Base-by-base conservation (phyloP, 2,113 vertebrate species). In the Sturnira hondurensis region DNA sequence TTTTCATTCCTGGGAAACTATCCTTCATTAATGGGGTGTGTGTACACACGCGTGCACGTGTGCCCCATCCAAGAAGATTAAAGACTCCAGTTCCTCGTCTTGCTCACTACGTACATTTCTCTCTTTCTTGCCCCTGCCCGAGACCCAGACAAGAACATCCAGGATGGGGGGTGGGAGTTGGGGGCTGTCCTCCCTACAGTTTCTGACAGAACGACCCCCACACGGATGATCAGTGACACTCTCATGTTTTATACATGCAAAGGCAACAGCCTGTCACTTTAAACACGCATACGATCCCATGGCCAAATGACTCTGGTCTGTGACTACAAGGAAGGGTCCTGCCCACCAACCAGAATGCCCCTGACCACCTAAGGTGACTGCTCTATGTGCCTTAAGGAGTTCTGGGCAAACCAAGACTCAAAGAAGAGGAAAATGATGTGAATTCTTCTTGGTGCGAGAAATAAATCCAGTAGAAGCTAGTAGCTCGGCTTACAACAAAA, bases 91-190 rank as follows among this genome's bases (percentile, higher is more conserved):
- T 7, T 71, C 52, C 76, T 63, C 52, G 50, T 36, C 63, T 13
- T 16, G 67, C 71, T 82, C 12, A 33, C n/a, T 20, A 12, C 3
- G 2, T 1, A 14, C 3, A 2, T 7, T 3, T 24, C 3, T 13
- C 47, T 50, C 68, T 56, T 47, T 31, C 45, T 65, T 7, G 3
- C 11, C 45, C 24, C 41, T 47, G 45, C 28, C 36, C 71, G 43
- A 92, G 63, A 47, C n/a, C 54, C 84, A 93, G 20, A 63, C 20
- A 71, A 74, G 63, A 68, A 50, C 9, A 68, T 7, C 33, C 33
- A 9, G 47, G 54, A 47, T 45, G 0, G 33, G 1, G 1, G n/a
- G 4, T 0, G 4, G 33, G 10, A 6, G 17, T 24, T 7, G 4
- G 12, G 38, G 3, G 4, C 17, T 38, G 24, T 26, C 28, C 41